Evolutionary conservation across 1,140 invertebrate genomes (phyloP), one percentile per base, ranked within the genome.

Genomic region (Drosophila arizonae): DNA sequence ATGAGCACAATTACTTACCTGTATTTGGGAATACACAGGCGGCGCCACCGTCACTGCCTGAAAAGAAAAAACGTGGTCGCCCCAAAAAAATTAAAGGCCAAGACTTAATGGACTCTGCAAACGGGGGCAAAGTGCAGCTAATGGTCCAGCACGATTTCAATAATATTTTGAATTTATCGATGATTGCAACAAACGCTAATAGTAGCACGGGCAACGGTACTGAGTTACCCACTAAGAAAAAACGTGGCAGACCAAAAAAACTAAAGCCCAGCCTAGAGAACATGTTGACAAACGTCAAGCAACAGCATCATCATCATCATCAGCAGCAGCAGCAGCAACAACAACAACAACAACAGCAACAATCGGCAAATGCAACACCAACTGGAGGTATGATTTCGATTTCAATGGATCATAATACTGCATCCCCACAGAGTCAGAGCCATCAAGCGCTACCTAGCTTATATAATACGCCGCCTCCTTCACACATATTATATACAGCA

Each of bases 51-150:
- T 51, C 77, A 9, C 70, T 95, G 30, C 94, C 95, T 0, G 94
- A 95, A n/a, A 97, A 97, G 92, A 97, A 97, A 92, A 97, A 97
- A 90, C 93, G 97, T 15, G 97, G 96, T 1, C 93, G 97, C 24
- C 97, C 97, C 39, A 97, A 97, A 92, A 97, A 97, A 91, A 95
- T 97, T 3, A 96, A 96, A 84, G 94, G 94, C 3, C 94, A 94
- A 90, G 93, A 93, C 36, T 45, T 80, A 17, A 74, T 73, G 6
- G 80, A 90, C 66, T 51, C 74, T 13, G 13, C 39, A 1, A 71
- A 58, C 5, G 76, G 55, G 1, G 76, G 54, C 50, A 82, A 75
- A 68, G 43, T 55, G 55, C 58, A 69, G 52, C 55, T 78, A 36
- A 72, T 73, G 46, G 51, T 56, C 1, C 69, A 76, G 6, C 80